These are phyloP conservation scores for Arizona elegans DNA, from an alignment of 2,113 vertebrate species.

Conservation along the genomic window DNA sequence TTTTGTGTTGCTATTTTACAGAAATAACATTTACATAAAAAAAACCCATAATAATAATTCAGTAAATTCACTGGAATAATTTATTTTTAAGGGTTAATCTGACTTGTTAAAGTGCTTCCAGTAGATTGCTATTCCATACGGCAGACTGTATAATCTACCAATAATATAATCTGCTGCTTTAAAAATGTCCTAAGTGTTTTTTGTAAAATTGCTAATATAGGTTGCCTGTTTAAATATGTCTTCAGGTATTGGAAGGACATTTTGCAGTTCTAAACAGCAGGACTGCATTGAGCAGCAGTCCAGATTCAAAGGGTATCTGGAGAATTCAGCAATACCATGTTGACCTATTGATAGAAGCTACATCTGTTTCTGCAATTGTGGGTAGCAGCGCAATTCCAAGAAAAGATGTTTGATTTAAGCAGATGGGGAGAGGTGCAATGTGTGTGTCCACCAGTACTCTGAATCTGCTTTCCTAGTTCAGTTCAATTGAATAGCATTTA, in stretches of 20 bases:
- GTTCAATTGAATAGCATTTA: not conserved
- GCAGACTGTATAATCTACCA: not conserved
- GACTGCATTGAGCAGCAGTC: not conserved
- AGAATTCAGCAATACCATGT: not conserved
- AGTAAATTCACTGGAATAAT: not conserved
- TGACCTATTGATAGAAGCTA: not conserved
- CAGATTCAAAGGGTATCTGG: not conserved
- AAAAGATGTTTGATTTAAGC: not conserved
- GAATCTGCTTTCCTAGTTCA: not conserved
- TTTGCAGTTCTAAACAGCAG: not conserved
- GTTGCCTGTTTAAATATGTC: not conserved
- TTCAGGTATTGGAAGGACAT: not conserved
- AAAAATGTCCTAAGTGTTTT: not conserved
- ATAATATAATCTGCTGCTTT: not conserved
- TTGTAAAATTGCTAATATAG: not conserved
- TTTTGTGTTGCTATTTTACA: not conserved
- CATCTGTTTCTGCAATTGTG: not conserved
- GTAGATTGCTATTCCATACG: not conserved
- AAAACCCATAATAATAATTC: not conserved
- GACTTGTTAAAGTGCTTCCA: not conserved
- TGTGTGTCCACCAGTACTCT: not conserved
- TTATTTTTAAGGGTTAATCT: not conserved
- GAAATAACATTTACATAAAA: not conserved
- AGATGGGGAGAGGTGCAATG: not conserved
- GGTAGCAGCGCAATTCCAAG: not conserved